Evolutionary conservation across 2,113 vertebrate species (phyloP).

Genomic region (Brienomyrus longianalis): DNA sequence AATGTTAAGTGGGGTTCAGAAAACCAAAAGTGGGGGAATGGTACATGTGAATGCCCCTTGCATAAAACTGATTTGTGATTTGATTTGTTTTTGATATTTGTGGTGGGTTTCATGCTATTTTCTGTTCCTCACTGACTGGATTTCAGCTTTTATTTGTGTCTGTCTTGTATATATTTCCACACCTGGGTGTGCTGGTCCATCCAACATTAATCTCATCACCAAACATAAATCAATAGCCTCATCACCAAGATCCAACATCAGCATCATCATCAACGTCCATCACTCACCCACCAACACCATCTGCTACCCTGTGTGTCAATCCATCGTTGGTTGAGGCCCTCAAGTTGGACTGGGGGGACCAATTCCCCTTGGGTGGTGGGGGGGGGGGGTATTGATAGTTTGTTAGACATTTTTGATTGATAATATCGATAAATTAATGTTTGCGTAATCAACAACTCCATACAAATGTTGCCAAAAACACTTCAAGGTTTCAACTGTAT

Average conservation of each 20-base stretch:
- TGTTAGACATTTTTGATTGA: neutral
- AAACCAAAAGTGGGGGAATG: neutral
- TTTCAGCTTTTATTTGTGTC: neutral
- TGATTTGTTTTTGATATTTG: neutral
- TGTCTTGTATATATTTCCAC: neutral
- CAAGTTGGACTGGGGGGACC: neutral
- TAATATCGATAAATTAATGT: neutral
- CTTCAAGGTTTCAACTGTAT: too few species aligned
- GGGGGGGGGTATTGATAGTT: neutral
- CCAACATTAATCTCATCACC: neutral
- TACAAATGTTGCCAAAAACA: too few species aligned
- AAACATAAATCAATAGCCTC: neutral
- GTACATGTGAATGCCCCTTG: neutral
- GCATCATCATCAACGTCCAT: neutral
- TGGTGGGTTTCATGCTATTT: neutral
- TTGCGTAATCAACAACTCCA: neutral
- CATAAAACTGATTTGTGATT: neutral
- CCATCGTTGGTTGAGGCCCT: neutral
- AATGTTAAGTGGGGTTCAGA: neutral
- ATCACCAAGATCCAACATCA: neutral
- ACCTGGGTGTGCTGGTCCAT: neutral
- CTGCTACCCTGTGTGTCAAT: neutral
- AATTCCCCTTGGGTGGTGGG: too few species aligned
- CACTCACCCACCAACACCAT: neutral
- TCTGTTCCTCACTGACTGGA: neutral